Evolutionary conservation across 2,888 invertebrate genomes (phyloP), one percentile per base, ranked within the genome.

Genomic region (Macrophya annulata): DNA sequence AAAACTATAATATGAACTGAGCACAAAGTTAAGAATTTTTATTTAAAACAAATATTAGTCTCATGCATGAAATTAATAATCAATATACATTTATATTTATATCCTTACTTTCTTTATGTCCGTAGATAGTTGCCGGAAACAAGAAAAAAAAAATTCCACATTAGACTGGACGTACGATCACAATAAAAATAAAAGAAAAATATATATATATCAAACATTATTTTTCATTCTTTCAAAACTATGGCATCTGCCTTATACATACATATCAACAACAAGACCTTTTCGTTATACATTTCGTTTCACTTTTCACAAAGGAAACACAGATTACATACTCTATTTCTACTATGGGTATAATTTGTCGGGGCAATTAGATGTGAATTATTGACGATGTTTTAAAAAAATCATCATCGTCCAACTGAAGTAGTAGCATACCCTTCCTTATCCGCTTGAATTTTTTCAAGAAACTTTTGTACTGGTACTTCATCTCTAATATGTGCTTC

Each of bases 391-490:
- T 37, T 68, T 31, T 68, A 1, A 21, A 2, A 74, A 74, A 25
- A 74, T 45, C 21, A 15, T 74, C 74, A 74, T 68, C 17, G 37
- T 68, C 6, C 43, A 62, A 81, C 59, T 43, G 21, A 81, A 15
- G 12, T 15, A 21, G 62, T 55, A 77, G 62, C 96, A 94, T 94
- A 99, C 98, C 99, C 99, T 94, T 99, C 97, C 92, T 97, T 97
- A 91, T 99, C 99, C 86, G 97, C 97, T 86, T 99, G 99, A 93
- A 99, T 97, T 93, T 97, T 97, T 93, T 97, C 96, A 92, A 99
- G 96, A 95, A 99, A 99, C 90, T 97, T 96, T 93, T 97, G 96
- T 48, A 98, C 97, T 89, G 97, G 96, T 9, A 96, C 97, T 92
- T 97, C 97, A 91, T 96, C 95, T 91, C 96, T 95, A 92, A 97